Evolutionary conservation across 2,797 vertebrate species (phyloP).

Genomic region (Chaetophractus vellerosus): DNA sequence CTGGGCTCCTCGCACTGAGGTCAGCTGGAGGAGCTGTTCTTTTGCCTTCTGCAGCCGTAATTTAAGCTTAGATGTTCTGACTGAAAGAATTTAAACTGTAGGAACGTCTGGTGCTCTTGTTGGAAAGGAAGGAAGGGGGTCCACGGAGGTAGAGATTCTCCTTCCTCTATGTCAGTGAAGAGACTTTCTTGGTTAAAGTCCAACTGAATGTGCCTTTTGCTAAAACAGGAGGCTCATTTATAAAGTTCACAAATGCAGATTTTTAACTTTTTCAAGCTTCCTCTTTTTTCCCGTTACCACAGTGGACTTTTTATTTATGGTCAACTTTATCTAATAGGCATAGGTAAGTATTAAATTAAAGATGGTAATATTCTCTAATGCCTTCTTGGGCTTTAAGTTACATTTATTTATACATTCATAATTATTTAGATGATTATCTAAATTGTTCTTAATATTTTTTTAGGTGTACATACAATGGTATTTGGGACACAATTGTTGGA

Average conservation of each 20-base stretch:
- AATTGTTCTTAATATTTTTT: slow-evolving; percentile 57
- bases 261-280: neutral
- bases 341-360: neutral
- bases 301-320: neutral
- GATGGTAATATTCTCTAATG: neutral
- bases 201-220: neutral
- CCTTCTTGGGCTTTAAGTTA: neutral
- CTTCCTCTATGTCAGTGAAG: neutral
- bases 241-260: neutral
- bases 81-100: neutral
- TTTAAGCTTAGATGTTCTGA: neutral
- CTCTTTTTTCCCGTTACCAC: neutral
- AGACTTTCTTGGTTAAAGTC: neutral
- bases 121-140: neutral
- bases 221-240: neutral
- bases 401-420: neutral
- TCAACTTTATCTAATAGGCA: neutral
- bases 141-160: neutral
- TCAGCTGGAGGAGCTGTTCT: rapidly evolving
- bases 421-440: slow-evolving; percentile 4
- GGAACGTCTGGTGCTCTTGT: neutral
- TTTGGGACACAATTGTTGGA: slow-evolving; percentile 82
- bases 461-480: slow-evolving; percentile 85
- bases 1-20: rapidly evolving
- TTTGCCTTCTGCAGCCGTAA: neutral